These are phyloP conservation scores for Leiothrix lutea DNA, from an alignment of 2,113 vertebrate genomes.

Conservation along the genomic window DNA sequence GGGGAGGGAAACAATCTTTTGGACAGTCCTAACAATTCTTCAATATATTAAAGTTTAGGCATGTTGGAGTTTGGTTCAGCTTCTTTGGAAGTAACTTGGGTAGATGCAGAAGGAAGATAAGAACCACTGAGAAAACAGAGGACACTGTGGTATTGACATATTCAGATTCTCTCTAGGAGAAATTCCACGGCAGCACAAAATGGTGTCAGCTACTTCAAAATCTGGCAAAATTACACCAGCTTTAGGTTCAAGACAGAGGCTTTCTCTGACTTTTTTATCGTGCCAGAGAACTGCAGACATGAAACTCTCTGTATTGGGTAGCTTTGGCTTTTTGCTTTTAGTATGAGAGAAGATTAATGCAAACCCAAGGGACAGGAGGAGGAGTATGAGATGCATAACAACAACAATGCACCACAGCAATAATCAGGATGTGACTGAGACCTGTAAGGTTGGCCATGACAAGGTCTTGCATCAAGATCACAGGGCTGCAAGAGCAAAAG, in stretches of 20 bases:
- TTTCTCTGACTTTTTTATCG: not conserved
- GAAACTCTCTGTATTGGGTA: not conserved
- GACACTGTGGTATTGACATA: not conserved
- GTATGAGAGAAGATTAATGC: not conserved
- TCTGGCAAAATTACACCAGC: not conserved
- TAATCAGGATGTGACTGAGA: not conserved
- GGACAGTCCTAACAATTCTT: not conserved
- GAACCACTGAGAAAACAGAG: not conserved
- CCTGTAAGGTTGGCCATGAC: not conserved
- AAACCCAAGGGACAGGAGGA: not conserved
- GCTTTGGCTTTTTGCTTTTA: not conserved
- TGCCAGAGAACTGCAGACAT: not conserved
- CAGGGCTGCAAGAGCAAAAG: not conserved
- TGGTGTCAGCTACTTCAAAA: not conserved
- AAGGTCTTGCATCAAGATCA: not conserved
- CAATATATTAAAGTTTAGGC: not conserved
- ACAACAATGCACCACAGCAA: rapidly evolving
- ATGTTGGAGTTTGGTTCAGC: not conserved
- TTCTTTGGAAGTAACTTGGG: not conserved
- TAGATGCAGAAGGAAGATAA: not conserved
- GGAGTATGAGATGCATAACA: not conserved
- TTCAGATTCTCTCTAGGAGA: not conserved
- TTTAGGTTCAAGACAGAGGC: not conserved
- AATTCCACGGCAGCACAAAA: not conserved
- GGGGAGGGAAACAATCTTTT: not conserved